Base-by-base conservation (phyloP, 2,113 vertebrate genomes). In the Hyperoodon ampullatus region DNA sequence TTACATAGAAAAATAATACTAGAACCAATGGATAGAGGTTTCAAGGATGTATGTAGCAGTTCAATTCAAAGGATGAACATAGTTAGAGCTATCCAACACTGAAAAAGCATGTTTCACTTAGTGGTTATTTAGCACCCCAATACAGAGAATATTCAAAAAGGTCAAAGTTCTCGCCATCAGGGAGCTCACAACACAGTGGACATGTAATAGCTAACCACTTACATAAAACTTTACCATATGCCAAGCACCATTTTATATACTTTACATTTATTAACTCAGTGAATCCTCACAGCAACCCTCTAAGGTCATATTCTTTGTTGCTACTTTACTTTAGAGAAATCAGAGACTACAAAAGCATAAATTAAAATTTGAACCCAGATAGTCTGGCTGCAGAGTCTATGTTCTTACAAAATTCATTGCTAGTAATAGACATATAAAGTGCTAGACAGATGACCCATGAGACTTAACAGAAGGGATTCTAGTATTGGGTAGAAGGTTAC, bases 311-410 rank as follows among this genome's bases (percentile, higher is more conserved):
- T 50, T n/a, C 58, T 87, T 68, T 84, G 50, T 80, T 74, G 39
- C 39, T 53, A 58, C 26, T 87, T 93, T 65, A 75, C n/a, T n/a
- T n/a, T 35, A 93, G 66, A 75, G 47, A 90, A 94, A 93, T 66
- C 35, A 7, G 35, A 82, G 23, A 30, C 72, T 71, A 39, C 8
- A 68, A 30, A 93, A 70, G 58, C 8, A 44, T 90, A 66, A 68
- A 30, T 66, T 26, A 16, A 33, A 50, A 84, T 77, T 89, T 96
- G 75, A 94, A 96, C 16, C 61, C 39, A 74, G 28, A 53, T 33
- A 26, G 35, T 35, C 26, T 75, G 61, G 6, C 55, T 93, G 11
- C 14, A 24, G 23, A 75, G 10, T 75, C 42, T 61, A 2, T 28
- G 23, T 75, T 75, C 39, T 93, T 80, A 47, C 2, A 1, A 71